Evolutionary conservation across 2,888 invertebrate species (phyloP).

Genomic region (Cephus pulcher): DNA sequence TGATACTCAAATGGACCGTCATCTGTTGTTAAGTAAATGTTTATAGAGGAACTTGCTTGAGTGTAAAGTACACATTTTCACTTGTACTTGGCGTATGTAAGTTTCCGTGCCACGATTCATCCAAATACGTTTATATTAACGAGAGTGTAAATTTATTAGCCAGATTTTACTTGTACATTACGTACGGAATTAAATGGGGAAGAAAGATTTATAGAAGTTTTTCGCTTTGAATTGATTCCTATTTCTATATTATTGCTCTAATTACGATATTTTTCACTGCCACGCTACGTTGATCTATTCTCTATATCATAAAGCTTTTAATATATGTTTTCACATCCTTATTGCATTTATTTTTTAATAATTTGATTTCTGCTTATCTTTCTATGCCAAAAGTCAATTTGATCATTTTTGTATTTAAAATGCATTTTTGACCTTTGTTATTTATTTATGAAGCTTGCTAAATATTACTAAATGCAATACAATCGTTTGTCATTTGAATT

Average conservation of each 20-base stretch:
- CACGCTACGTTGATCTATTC: background rate
- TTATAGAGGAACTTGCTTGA: background rate
- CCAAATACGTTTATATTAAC: background rate
- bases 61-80: background rate
- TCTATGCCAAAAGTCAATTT: too few species aligned
- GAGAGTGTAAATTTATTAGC: background rate
- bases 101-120: background rate
- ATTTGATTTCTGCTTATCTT: too few species aligned
- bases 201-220: background rate
- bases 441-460: background rate
- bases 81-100: background rate
- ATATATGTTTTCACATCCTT: background rate
- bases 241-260: too few species aligned
- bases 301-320: background rate
- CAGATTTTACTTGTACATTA: background rate
- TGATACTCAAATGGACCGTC: background rate
- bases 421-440: background rate
- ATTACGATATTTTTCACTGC: background rate
- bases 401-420: background rate
- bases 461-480: background rate
- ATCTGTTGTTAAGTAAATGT: background rate
- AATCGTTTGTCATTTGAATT: background rate
- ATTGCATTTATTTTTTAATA: too few species aligned
- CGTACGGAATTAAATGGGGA: background rate
- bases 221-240: too few species aligned